Percentiles rank a stretch among this genome's conserved stretches.
Evolutionary conservation across 2,888 invertebrate species (phyloP).

Genomic region (Cetonia aurata): DNA sequence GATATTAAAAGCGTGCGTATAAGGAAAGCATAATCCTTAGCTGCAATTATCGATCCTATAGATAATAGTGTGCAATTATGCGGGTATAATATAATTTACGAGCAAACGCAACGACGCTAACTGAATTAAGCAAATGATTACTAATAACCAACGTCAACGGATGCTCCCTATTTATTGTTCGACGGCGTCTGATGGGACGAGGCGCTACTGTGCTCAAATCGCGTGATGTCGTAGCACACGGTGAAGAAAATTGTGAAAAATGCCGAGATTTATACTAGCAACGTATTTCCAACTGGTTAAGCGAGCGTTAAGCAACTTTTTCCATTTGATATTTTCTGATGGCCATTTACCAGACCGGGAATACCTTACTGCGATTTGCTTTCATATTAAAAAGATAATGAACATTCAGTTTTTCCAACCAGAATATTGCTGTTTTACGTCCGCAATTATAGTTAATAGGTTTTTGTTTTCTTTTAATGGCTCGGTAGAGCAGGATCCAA

Average conservation of each 20-base stretch:
- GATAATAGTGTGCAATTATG: not conserved
- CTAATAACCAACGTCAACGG: conserved; percentile 8
- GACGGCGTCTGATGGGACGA: conserved; percentile 43
- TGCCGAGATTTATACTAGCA: conserved; percentile 49
- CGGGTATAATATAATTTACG: conserved; percentile 8
- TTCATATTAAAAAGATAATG: conserved; percentile 7
- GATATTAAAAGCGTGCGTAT: no score
- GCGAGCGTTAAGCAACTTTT: conserved; percentile 50
- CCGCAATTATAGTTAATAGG: no score
- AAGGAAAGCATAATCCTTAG: no score
- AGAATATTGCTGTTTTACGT: no score
- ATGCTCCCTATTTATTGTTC: no score
- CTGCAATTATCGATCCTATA: no score
- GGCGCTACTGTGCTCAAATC: conserved; percentile 41
- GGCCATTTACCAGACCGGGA: conserved; percentile 42
- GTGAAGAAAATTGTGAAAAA: conserved; percentile 47
- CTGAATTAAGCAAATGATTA: conserved; percentile 22
- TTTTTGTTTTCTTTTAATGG: no score
- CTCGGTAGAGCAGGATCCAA: no score
- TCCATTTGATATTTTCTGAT: conserved; percentile 51
- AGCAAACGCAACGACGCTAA: conserved; percentile 8
- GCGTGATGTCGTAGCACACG: conserved; percentile 43
- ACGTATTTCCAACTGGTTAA: conserved; percentile 48
- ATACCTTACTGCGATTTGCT: conserved; percentile 14
- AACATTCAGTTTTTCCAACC: no score